Evolutionary conservation across 2,113 vertebrate species (phyloP), one percentile per base, ranked within the genome.

Genomic region (Ifrita kowaldi): DNA sequence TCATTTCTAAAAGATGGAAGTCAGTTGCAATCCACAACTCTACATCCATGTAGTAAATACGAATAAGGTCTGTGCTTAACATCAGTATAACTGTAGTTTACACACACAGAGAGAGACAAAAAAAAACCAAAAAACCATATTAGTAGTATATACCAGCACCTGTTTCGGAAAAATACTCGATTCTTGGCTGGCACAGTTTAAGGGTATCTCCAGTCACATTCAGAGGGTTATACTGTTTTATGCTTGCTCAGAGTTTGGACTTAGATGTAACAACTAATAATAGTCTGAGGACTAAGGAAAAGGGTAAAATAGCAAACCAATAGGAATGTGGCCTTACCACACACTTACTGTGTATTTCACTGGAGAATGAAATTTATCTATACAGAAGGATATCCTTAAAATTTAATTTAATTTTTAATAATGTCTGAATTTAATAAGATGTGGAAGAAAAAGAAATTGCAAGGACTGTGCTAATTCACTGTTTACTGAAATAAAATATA

Each of bases 21-120:
- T 33, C 16, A 5, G 2, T 59, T 73, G 14, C 21, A 84, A 53
- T 42, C 12, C 12, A 20, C 63, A 69, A 15, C 50, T 57, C 23
- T 46, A 1, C 18, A 7, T 28, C 33, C 4, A 4, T 7, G 3
- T 19, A 71, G 7, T 59, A 91, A 75, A 69, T 52, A 55, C 35
- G 5, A 59, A n/a, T 47, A 64, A 75, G 8, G 7, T 56, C 41
- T 84, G 21, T 60, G 44, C 17, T 82, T 87, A 56, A 37, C 2
- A n/a, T 65, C 13, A 52, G 19, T 65, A 39, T 19, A 11, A 42
- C 8, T 35, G 10, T 8, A 67, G 35, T 18, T 79, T 56, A 56
- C 10, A 33, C 4, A 35, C 3, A 30, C 18, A 62, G 1, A 67
- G 0, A 41, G 1, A 53, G 5, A 42, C 7, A 3, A 26, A 23